Conservation (phyloP, 2,113 vertebrate species). For the Isichthys henryi region DNA sequence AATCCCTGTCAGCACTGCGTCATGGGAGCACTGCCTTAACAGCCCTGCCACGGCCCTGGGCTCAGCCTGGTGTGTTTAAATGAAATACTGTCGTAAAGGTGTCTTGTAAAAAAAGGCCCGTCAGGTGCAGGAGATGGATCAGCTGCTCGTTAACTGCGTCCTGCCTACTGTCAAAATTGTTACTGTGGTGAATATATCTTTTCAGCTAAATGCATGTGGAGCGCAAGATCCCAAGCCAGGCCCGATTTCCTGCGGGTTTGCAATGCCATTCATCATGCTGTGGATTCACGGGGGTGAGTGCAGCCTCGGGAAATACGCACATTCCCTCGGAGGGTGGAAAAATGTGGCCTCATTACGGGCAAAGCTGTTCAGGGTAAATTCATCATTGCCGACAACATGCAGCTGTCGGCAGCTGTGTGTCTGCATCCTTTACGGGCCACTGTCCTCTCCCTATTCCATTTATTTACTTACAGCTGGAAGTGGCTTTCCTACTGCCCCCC, state of each 20-base stretch:
- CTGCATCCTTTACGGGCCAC: slow-evolving; percentile 48
- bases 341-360: slow-evolving; percentile 49
- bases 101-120: slow-evolving; percentile 43
- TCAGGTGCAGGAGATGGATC: slow-evolving; percentile 7
- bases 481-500: slow-evolving; percentile 25
- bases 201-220: slow-evolving; percentile 40
- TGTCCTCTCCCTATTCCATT: slow-evolving; percentile 55
- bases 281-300: slow-evolving; percentile 55
- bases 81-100: slow-evolving; percentile 43
- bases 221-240: slow-evolving; percentile 42
- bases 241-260: slow-evolving; percentile 55
- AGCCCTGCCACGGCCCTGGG: slow-evolving; percentile 35
- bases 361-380: slow-evolving; percentile 55
- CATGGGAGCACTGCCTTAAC: slow-evolving; percentile 43
- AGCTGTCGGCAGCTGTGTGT: slow-evolving; percentile 55
- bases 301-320: slow-evolving; percentile 45
- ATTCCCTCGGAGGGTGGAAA: slow-evolving; percentile 60
- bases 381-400: slow-evolving; percentile 50
- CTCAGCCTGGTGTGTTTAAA: slow-evolving; percentile 24
- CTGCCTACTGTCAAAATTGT: neutral
- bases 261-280: slow-evolving; percentile 56
- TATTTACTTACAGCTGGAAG: slow-evolving; percentile 49
- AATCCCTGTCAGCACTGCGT: slow-evolving; percentile 55
- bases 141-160: neutral
- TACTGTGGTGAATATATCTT: slow-evolving; percentile 23